Percentiles rank a stretch among this genome's conserved stretches.
Evolutionary conservation across 2,888 invertebrate species (phyloP).

Genomic region (Linyphia triangularis): DNA sequence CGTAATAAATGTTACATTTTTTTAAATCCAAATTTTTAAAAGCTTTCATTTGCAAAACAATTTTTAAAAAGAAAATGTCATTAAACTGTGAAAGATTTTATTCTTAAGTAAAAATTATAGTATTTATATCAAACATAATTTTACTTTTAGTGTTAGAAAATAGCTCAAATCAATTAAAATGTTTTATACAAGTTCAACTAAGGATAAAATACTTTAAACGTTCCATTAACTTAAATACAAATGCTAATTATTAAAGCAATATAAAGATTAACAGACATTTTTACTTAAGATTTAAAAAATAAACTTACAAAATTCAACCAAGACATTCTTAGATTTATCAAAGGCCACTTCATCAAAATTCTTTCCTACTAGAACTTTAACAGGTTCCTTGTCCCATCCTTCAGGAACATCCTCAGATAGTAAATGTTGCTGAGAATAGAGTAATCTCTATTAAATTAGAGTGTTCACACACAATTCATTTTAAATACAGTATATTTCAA

Average conservation of each 20-base stretch:
- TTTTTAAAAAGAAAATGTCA: no score
- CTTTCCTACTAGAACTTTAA: constrained; percentile 94
- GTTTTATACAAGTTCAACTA: background rate
- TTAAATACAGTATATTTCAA: background rate
- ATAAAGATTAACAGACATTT: background rate
- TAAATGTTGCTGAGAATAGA: constrained; percentile 86
- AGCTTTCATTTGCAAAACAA: no score
- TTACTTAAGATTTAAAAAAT: no score
- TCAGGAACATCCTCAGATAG: constrained; percentile 95
- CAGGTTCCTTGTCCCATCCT: constrained; percentile 97
- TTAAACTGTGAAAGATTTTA: no score
- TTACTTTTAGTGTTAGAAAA: no score
- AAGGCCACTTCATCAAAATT: constrained; percentile 97
- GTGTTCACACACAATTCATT: no score
- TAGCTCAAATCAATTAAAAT: background rate
- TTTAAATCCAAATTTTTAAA: no score
- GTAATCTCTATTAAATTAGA: no score
- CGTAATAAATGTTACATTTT: no score
- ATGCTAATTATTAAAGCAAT: background rate
- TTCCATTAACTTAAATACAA: background rate
- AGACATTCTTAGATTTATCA: constrained; percentile 91
- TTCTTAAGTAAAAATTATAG: no score
- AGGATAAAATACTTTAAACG: background rate
- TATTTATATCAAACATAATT: no score
- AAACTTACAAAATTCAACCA: constrained; percentile 93